Conservation (phyloP, 2,113 vertebrate species). For the Machaerirhynchus nigripectus region DNA sequence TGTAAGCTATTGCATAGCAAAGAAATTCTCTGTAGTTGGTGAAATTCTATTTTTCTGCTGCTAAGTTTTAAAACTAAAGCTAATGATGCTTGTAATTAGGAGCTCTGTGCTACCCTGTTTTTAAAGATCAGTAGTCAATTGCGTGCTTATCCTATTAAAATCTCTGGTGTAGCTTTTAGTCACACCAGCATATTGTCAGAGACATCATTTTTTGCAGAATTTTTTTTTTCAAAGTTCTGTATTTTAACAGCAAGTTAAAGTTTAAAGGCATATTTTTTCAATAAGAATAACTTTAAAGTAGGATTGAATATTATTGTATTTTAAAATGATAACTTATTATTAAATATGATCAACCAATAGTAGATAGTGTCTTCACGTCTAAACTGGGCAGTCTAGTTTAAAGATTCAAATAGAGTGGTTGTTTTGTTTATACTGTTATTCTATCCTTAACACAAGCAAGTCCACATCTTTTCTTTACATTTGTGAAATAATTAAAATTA, state of each 20-base stretch:
- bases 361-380: background rate
- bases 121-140: background rate
- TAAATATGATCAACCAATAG: background rate
- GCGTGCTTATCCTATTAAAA: background rate
- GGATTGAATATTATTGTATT: background rate
- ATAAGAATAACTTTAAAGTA: background rate
- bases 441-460: background rate
- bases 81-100: conserved; percentile 2
- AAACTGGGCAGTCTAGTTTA: background rate
- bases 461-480: background rate
- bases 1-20: background rate
- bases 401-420: background rate
- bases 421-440: background rate
- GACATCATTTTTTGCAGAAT: background rate
- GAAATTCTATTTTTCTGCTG: background rate
- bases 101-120: background rate
- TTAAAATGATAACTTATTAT: background rate
- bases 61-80: background rate
- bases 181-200: background rate
- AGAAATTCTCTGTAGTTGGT: background rate
- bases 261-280: background rate
- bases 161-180: background rate
- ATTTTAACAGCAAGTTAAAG: background rate
- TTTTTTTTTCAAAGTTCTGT: background rate
- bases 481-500: background rate